Evolutionary conservation across 2,113 vertebrate species (phyloP).

Genomic region (Leuciscus idus): DNA sequence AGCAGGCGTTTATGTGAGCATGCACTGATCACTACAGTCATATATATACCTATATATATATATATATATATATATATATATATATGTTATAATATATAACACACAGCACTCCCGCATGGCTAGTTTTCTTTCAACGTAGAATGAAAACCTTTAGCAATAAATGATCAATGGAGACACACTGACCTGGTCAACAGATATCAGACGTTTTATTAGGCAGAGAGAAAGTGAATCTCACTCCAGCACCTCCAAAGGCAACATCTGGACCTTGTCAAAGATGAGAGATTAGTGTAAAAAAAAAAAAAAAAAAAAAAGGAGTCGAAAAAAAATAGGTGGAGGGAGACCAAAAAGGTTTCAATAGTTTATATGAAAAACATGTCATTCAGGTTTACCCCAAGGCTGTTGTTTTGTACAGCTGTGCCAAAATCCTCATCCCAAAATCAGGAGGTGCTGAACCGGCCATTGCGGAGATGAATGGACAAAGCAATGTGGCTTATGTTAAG

Average conservation of each 20-base stretch:
- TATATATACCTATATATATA: neutral
- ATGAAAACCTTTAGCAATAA: conserved; percentile 41
- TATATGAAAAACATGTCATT: conserved; percentile 55
- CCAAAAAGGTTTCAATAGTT: conserved; percentile 41
- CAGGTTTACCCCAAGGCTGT: conserved; percentile 29
- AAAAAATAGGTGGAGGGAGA: neutral
- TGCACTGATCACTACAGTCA: neutral
- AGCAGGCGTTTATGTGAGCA: neutral
- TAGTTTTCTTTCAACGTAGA: conserved; percentile 26
- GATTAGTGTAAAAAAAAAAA: conserved; percentile 41
- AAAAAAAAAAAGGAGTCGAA: neutral
- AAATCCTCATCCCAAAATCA: conserved; percentile 32
- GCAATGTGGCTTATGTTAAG: conserved; percentile 39
- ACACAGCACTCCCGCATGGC: neutral
- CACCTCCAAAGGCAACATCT: conserved; percentile 59
- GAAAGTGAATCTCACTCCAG: conserved; percentile 53
- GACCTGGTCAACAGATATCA: conserved; percentile 49
- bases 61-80: neutral
- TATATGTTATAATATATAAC: conserved; percentile 14
- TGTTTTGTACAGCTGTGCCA: neutral
- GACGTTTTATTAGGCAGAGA: conserved; percentile 43
- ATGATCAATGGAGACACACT: conserved; percentile 40
- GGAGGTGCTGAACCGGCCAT: conserved; percentile 21
- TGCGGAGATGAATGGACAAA: conserved; percentile 23
- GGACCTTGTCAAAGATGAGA: conserved; percentile 58